phyloP scores from a whole-genome alignment of 2,888 invertebrate genomes.

The Dione vanillae region DNA sequence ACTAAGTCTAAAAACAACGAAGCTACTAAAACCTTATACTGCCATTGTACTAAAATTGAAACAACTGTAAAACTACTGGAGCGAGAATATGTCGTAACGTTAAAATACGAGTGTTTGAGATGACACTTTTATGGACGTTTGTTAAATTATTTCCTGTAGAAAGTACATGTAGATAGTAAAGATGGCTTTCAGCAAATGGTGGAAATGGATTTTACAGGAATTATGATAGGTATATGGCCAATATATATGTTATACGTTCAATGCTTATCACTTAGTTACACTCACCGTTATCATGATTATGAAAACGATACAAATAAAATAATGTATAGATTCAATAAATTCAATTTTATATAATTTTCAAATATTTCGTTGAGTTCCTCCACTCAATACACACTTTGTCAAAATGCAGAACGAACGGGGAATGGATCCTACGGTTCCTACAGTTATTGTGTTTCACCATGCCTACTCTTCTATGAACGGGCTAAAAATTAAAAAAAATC shows the following conservation, averaged over 20 bases:
- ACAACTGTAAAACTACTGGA: slow-evolving; percentile 19
- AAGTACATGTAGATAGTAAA: slow-evolving; percentile 8
- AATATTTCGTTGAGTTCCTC: too few relatives aligned
- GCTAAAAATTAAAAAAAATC: too few relatives aligned
- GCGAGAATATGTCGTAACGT: slow-evolving; percentile 7
- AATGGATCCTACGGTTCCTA: too few relatives aligned
- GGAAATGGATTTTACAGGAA: slow-evolving; percentile 1
- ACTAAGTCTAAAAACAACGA: not conserved
- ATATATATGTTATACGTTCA: not conserved
- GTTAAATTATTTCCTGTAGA: slow-evolving; percentile 22
- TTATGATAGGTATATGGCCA: not conserved
- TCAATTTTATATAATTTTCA: too few relatives aligned
- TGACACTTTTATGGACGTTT: slow-evolving; percentile 21
- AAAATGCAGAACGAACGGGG: too few relatives aligned
- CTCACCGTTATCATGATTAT: too few relatives aligned
- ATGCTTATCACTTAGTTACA: not conserved
- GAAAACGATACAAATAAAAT: not conserved
- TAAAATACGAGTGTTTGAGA: slow-evolving; percentile 11
- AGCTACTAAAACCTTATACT: slow-evolving; percentile 4
- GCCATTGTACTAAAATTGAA: slow-evolving; percentile 19
- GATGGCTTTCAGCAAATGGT: slow-evolving; percentile 10
- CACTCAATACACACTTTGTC: too few relatives aligned
- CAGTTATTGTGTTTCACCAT: too few relatives aligned
- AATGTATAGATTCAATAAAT: too few relatives aligned
- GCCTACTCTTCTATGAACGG: too few relatives aligned